Evolutionary conservation across 2,113 vertebrate species (phyloP).

Genomic region (Monopterus albus): DNA sequence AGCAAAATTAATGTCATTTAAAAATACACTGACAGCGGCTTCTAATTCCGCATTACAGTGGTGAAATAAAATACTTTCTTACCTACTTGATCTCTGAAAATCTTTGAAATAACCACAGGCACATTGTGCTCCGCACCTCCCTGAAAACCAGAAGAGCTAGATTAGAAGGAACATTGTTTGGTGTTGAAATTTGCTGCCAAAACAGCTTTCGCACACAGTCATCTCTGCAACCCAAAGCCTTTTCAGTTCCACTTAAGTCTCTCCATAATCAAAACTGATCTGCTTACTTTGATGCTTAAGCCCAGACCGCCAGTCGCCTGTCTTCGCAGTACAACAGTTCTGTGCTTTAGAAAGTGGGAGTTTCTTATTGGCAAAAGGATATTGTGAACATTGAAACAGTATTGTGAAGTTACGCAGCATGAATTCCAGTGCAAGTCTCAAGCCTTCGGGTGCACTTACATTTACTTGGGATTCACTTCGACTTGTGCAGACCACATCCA

Average conservation of each 20-base stretch:
- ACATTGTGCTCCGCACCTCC: constrained; percentile 94
- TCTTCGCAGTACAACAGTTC: constrained; percentile 94
- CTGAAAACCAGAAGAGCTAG: constrained; percentile 80
- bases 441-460: constrained; percentile 86
- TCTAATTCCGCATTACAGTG: constrained; percentile 5
- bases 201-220: constrained; percentile 23
- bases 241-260: constrained; percentile 40
- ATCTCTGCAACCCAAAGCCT: constrained; percentile 35
- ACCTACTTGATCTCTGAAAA: constrained; percentile 96
- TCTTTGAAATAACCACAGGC: constrained; percentile 95
- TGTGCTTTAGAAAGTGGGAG: constrained; percentile 96
- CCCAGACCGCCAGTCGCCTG: constrained; percentile 91
- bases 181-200: constrained; percentile 12
- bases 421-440: constrained; percentile 30
- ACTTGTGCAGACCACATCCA: constrained; percentile 90
- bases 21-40: neutral
- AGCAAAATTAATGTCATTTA: neutral
- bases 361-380: constrained; percentile 84
- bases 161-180: neutral
- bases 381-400: constrained; percentile 53
- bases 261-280: constrained; percentile 44
- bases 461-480: constrained; percentile 85
- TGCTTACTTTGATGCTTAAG: constrained; percentile 95
- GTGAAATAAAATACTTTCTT: constrained; percentile 66
- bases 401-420: constrained; percentile 34